Percentiles rank a stretch among this genome's conserved stretches.
These are phyloP conservation scores for Sarcophaga bullata DNA, from an alignment of 1,140 invertebrate species.

Conservation along the genomic window DNA sequence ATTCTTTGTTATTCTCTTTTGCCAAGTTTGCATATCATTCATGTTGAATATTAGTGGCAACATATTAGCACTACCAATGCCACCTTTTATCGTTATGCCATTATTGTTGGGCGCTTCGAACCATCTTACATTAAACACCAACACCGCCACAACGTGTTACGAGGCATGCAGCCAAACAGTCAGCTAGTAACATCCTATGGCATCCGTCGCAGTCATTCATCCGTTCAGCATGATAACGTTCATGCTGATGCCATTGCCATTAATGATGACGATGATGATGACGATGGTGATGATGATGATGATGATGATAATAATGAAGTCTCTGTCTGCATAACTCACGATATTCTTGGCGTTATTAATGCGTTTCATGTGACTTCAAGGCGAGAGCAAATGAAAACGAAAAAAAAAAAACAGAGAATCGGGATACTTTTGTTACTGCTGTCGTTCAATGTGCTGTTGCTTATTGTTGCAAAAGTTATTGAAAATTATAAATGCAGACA, in stretches of 20 bases:
- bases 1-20: background rate
- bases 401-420: background rate
- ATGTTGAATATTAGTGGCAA: conserved; percentile 5
- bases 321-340: background rate
- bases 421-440: background rate
- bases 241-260: background rate
- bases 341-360: conserved; percentile 15
- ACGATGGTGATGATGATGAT: background rate
- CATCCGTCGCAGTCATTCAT: background rate
- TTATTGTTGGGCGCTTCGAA: background rate
- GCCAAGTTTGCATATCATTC: background rate
- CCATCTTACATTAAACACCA: no score
- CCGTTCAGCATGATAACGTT: background rate
- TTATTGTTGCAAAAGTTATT: background rate
- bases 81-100: conserved; percentile 13
- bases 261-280: no score
- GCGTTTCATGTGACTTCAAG: conserved; percentile 9
- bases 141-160: no score
- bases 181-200: background rate
- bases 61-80: conserved; percentile 20
- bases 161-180: no score
- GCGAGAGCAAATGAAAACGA: background rate
- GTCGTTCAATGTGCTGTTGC: background rate
- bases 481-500: conserved; percentile 5
- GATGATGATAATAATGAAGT: background rate